Percentiles rank a stretch among this genome's conserved stretches.
These are phyloP conservation scores for Conchocele bisecta DNA, from an alignment of 2,888 invertebrate species.

Conservation along the genomic window DNA sequence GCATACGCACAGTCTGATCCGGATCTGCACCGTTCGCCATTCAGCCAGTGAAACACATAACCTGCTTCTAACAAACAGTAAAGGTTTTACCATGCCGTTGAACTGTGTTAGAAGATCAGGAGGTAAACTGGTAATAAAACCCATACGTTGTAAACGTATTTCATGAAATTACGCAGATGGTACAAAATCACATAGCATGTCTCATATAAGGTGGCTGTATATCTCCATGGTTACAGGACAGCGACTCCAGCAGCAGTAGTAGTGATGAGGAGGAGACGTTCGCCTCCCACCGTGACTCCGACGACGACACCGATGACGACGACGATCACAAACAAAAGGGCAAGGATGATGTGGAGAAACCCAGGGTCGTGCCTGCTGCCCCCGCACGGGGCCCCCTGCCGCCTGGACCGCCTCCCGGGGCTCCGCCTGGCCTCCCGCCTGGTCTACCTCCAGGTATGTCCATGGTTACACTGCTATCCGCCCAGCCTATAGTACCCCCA, in stretches of 20 bases:
- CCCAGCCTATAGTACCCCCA: too few relatives aligned
- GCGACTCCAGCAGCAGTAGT: constrained; percentile 53
- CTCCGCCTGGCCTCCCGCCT: constrained; percentile 77
- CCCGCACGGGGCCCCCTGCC: constrained; percentile 44
- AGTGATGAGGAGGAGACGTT: constrained; percentile 52
- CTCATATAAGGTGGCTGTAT: too few relatives aligned
- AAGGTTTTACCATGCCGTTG: too few relatives aligned
- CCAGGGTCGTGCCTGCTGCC: not conserved
- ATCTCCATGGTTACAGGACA: constrained; percentile 48
- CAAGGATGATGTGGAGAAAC: constrained; percentile 11
- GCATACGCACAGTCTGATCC: too few relatives aligned
- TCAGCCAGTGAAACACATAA: too few relatives aligned
- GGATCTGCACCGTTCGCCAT: too few relatives aligned
- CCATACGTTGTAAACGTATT: too few relatives aligned
- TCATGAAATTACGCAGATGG: too few relatives aligned
- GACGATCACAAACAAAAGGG: not conserved
- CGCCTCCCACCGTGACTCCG: constrained; percentile 51
- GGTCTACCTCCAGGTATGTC: constrained; percentile 75
- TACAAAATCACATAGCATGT: too few relatives aligned
- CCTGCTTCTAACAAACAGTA: too few relatives aligned
- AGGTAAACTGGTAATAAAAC: too few relatives aligned
- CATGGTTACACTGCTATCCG: not conserved
- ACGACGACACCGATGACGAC: constrained; percentile 37
- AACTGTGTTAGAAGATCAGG: too few relatives aligned
- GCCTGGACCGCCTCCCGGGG: constrained; percentile 74